Base-by-base conservation (phyloP, 2,797 vertebrate genomes). In the Eulemur rubriventer region DNA sequence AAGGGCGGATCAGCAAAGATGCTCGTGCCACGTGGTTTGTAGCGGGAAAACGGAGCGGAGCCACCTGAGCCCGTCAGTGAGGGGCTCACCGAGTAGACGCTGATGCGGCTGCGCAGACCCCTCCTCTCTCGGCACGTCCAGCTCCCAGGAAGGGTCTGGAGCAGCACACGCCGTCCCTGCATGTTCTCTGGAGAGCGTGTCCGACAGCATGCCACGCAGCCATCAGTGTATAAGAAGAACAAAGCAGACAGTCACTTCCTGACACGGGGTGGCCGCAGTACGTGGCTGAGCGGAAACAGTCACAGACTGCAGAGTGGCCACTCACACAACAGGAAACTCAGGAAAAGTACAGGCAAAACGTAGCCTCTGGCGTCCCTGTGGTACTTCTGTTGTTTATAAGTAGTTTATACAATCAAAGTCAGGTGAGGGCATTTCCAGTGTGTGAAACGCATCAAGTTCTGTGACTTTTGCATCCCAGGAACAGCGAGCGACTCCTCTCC, bases 251-350 rank as follows among this genome's bases (percentile, higher is more conserved):
- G 30, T 17, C 2, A 4, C 14, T 2, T 48, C 26, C n/a, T 30
- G 8, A 18, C 46, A 4, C 4, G 3, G 26, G 7, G 35, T 7
- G 12, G 43, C 35, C 43, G 2, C 2, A 18, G 12, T 8, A 9
- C 22, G 8, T 22, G 1, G 3, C 41, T 1, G 3, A 1, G 30
- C 0, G 12, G 38, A n/a, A 12, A 22, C 1, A 26, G 24, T 38
- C 7, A 41, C 1, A 30, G 26, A 1, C 38, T 14, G 13, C 14
- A 14, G 35, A 57, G 2, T 2, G 52, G 22, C 70, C 41, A 3
- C 1, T 9, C 2, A n/a, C 3, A 24, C n/a, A 1, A 46, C 30
- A 5, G 8, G 0, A 82, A 20, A 61, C 6, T 20, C 9, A 43
- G 50, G 35, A 10, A 26, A 52, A 11, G 14, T 5, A 8, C 13